Evolutionary conservation across 2,797 vertebrate species (phyloP).

Genomic region (Capromys pilorides): DNA sequence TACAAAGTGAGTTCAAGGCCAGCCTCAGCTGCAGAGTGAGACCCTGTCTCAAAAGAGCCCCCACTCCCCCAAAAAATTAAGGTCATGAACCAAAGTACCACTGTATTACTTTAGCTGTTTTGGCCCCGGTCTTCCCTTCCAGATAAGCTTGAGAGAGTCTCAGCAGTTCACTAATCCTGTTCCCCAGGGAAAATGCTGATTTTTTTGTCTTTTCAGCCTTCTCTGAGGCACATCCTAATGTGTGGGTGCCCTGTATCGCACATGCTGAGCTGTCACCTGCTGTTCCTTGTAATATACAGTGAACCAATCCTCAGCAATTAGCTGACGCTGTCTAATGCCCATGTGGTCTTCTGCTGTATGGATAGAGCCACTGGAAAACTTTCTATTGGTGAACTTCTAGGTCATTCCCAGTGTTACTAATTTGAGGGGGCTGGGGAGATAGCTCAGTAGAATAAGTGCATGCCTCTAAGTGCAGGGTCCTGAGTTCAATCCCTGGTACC

Average conservation of each 20-base stretch:
- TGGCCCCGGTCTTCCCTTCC: background rate
- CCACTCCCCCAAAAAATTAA: background rate
- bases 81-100: background rate
- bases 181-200: background rate
- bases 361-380: background rate
- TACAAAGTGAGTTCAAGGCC: too few relatives aligned
- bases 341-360: background rate
- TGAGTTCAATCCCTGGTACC: too few relatives aligned
- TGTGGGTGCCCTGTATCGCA: background rate
- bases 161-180: background rate
- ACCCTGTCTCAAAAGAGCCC: too few relatives aligned
- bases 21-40: too few relatives aligned
- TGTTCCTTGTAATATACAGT: background rate
- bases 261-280: background rate
- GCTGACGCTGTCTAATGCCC: background rate
- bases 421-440: too few relatives aligned
- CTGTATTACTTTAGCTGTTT: background rate
- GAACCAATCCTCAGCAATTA: background rate
- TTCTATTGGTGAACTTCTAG: constrained; percentile 24
- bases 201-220: background rate
- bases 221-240: background rate
- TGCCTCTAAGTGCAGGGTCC: too few relatives aligned
- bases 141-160: background rate
- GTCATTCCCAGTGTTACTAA: constrained; percentile 34
- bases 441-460: too few relatives aligned